A percentile compares a stretch with the other conserved stretches of the same genome.
Conservation (phyloP, 1,140 invertebrate genomes). For the Sitodiplosis mosellana region DNA sequence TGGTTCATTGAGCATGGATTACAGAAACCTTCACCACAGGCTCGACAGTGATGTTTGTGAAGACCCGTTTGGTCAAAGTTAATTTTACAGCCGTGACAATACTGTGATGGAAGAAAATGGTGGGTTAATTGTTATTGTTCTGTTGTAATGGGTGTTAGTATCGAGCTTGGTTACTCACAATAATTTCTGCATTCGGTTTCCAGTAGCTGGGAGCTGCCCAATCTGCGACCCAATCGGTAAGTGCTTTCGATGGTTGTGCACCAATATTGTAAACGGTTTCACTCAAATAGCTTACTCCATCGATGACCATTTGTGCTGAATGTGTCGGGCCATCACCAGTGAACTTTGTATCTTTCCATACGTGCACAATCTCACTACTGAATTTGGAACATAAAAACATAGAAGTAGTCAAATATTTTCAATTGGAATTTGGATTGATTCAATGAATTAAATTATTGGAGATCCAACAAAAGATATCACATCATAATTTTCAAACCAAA, state of each 20-base stretch:
- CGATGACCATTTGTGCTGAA: slow-evolving; percentile 55
- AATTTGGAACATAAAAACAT: not conserved
- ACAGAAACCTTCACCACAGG: slow-evolving; percentile 57
- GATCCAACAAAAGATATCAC: too few species aligned
- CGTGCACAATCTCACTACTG: slow-evolving; percentile 48
- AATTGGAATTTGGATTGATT: too few species aligned
- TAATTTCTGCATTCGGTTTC: slow-evolving; percentile 60
- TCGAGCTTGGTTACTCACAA: slow-evolving; percentile 22
- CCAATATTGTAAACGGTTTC: slow-evolving; percentile 49
- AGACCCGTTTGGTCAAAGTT: slow-evolving; percentile 29
- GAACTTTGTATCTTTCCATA: slow-evolving; percentile 54
- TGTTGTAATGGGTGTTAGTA: too few species aligned
- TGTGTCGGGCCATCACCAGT: slow-evolving; percentile 31
- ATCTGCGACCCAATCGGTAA: slow-evolving; percentile 58
- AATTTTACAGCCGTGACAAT: slow-evolving; percentile 44
- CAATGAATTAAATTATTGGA: too few species aligned
- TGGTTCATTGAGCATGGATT: slow-evolving; percentile 38
- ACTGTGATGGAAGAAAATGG: slow-evolving; percentile 19
- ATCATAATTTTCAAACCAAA: too few species aligned
- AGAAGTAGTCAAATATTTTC: too few species aligned
- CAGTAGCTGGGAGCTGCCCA: slow-evolving; percentile 60
- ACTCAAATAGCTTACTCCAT: slow-evolving; percentile 50
- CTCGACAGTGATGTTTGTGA: slow-evolving; percentile 60
- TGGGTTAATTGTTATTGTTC: not conserved
- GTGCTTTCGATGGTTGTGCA: slow-evolving; percentile 45